Percentiles rank a stretch among this genome's conserved stretches.
Evolutionary conservation across 2,113 vertebrate genomes (phyloP).

Genomic region (Scortum barcoo): DNA sequence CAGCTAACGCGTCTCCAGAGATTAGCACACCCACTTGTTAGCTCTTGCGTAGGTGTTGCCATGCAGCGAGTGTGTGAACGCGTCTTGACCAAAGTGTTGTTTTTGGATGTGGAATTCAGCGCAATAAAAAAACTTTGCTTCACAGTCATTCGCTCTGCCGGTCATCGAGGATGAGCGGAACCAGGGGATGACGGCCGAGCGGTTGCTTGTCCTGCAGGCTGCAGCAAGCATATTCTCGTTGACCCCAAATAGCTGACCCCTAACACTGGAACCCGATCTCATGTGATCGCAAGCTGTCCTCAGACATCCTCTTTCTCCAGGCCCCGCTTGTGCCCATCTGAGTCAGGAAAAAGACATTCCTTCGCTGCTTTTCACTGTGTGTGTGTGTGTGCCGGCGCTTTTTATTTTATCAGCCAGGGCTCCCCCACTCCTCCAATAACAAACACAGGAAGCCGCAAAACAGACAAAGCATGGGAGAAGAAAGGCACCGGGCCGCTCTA

Average conservation of each 20-base stretch:
- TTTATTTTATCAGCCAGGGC: constrained; percentile 66
- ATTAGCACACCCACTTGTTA: constrained; percentile 69
- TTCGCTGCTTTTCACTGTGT: constrained; percentile 37
- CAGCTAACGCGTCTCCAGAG: constrained; percentile 65
- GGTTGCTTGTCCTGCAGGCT: neutral
- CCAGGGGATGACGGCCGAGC: constrained; percentile 9
- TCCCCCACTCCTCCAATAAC: constrained; percentile 73
- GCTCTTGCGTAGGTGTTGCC: constrained; percentile 53
- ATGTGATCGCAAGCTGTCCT: neutral
- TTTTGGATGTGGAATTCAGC: neutral
- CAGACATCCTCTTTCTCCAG: neutral
- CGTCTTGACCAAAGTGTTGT: neutral
- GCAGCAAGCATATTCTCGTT: constrained; percentile 55
- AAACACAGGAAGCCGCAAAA: constrained; percentile 83
- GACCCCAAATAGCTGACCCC: constrained; percentile 47
- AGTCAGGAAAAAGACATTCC: constrained; percentile 28
- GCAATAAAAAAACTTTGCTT: constrained; percentile 11
- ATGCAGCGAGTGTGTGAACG: neutral
- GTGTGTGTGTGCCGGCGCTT: constrained; percentile 41
- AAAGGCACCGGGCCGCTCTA: constrained; percentile 32
- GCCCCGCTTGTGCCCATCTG: neutral
- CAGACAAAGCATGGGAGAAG: constrained; percentile 50
- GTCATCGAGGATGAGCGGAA: neutral
- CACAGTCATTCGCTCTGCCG: neutral
- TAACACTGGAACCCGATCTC: constrained; percentile 32